Conservation (phyloP, 2,888 invertebrate genomes). For the Parapristionchus giblindavisi region DNA sequence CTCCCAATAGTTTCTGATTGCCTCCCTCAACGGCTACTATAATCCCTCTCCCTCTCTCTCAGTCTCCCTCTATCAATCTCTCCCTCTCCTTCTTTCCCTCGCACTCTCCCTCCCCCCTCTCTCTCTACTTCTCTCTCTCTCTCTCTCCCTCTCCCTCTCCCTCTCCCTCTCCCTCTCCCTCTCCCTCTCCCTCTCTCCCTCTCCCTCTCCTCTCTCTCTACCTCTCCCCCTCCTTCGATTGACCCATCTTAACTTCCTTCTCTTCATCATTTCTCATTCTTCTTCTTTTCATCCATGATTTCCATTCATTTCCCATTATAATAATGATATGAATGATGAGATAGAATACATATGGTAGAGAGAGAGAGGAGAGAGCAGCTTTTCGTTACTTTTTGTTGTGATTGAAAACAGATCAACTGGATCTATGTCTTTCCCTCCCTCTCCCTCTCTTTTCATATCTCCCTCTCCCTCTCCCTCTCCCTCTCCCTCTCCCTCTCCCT, state of each 20-base stretch:
- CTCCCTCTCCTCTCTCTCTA: not conserved
- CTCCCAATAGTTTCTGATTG: not conserved
- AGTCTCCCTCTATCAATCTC: not conserved
- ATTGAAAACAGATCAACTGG: too few relatives aligned
- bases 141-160: conserved; percentile 6
- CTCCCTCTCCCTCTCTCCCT: not conserved
- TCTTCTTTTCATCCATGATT: not conserved
- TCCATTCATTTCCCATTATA: not conserved
- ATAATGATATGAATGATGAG: too few relatives aligned
- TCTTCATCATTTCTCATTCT: conserved; percentile 8
- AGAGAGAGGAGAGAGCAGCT: too few relatives aligned
- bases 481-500: conserved; percentile 1
- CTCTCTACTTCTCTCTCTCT: not conserved
- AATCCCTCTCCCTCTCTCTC: not conserved
- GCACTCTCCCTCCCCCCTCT: not conserved
- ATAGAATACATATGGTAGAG: too few relatives aligned
- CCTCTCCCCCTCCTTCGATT: not conserved
- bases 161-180: conserved; percentile 12
- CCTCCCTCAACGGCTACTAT: not conserved
- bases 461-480: not conserved
- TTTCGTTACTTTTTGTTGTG: too few relatives aligned
- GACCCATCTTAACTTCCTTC: not conserved
- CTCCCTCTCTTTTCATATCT: not conserved
- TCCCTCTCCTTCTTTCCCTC: not conserved
- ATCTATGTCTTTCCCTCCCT: not conserved